Base-by-base conservation (phyloP, 2,113 vertebrate genomes). In the Corythornis vintsioides region DNA sequence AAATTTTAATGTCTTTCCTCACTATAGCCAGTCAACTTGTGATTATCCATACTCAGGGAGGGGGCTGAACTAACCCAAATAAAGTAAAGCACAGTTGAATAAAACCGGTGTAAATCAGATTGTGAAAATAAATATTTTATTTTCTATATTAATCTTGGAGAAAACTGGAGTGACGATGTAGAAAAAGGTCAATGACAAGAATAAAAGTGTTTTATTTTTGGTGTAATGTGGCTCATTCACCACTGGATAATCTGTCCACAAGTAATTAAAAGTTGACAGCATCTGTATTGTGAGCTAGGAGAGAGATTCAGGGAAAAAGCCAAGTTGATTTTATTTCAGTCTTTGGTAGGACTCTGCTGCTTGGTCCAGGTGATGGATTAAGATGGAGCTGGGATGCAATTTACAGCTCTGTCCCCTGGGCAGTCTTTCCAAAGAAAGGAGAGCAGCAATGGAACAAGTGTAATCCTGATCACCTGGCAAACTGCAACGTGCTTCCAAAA, bases 301-400 rank as follows among this genome's bases (percentile, higher is more conserved):
- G 1, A 91, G 63, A 87, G 45, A 76, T 66, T 70, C 50, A 61
- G 57, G 55, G n/a, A 33, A 78, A 92, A 76, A 64, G 7, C 52
- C 77, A 87, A 88, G 84, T 20, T 95, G 89, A 57, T 93, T 88
- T 91, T 92, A 16, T 45, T 90, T 91, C 78, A 61, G 56, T 35
- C 25, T 76, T 55, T 55, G 19, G 43, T 71, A 42, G 55, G 65
- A 56, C 19, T 89, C 28, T 71, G 57, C 73, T 77, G 55, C 67
- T 75, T 43, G 70, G 66, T 67, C 52, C 89, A 74, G 72, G 82
- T 88, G 96, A 96, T 89, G 92, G 87, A 94, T 96, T 81, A 80
- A 92, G 92, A 91, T 1, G 10, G 82, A 89, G 64, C 78, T 78
- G 70, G 59, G 60, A 81, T 79, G 61, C 64, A 93, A 78, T 96